These are phyloP conservation scores for Hirtodrosophila alboralis DNA, from an alignment of 2,888 invertebrate genomes.

Conservation along the genomic window DNA sequence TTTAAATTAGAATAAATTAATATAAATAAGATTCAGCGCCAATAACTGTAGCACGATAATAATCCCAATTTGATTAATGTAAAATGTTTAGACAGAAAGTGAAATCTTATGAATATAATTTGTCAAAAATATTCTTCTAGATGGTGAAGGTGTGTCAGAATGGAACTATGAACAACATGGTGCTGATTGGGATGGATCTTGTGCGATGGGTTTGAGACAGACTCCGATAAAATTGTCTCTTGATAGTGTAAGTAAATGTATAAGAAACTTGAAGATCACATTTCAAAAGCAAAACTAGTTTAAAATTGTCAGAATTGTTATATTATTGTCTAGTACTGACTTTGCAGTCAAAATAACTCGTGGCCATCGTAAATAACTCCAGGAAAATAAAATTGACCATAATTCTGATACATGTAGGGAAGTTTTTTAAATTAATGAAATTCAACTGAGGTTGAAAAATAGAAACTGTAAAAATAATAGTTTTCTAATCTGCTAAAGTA, in stretches of 20 bases:
- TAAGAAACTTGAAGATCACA: neutral
- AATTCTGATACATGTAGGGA: too few species aligned
- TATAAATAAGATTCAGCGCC: neutral
- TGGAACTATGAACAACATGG: slow-evolving; percentile 56
- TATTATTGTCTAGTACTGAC: too few species aligned
- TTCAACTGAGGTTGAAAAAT: too few species aligned
- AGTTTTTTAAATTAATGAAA: too few species aligned
- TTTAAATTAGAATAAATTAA: neutral
- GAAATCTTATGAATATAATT: slow-evolving; percentile 18
- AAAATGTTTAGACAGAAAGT: slow-evolving; percentile 16
- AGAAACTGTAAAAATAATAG: too few species aligned
- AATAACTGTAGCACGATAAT: neutral
- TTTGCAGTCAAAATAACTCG: too few species aligned
- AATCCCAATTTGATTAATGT: neutral
- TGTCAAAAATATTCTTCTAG: slow-evolving; percentile 16
- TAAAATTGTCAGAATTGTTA: too few species aligned
- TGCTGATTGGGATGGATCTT: slow-evolving; percentile 53
- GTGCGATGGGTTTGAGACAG: slow-evolving; percentile 50
- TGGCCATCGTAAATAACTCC: too few species aligned
- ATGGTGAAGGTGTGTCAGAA: slow-evolving; percentile 16
- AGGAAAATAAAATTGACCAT: too few species aligned
- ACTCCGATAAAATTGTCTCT: slow-evolving; percentile 65
- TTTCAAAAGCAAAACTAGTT: too few species aligned
- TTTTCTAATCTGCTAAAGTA: too few species aligned
- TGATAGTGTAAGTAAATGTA: slow-evolving; percentile 57